Evolutionary conservation across 2,113 vertebrate species (phyloP), one percentile per base, ranked within the genome.

Genomic region (Rhodinocichla rosea): DNA sequence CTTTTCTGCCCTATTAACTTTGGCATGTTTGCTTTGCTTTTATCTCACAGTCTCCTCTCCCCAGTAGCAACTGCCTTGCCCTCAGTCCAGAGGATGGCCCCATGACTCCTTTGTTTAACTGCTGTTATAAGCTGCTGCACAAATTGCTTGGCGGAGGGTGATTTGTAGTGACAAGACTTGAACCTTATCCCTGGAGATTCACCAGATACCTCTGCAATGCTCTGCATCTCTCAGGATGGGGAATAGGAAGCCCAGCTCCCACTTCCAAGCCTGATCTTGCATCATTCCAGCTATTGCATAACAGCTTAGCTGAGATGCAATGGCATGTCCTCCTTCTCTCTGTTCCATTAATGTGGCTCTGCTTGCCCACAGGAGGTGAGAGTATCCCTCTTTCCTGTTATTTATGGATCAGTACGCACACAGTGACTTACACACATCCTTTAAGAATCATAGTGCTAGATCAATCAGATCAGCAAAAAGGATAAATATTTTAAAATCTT

Each of bases 121-220:
- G 95, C 97, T 97, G 97, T 96, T 98, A 92, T 97, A 97, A 96
- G 90, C 97, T 97, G 95, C 92, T 23, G 87, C 90, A 94, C 95
- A 96, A 96, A 97, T 96, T 97, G 85, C 97, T 97, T 95, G 92
- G 96, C 96, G 91, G 93, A 95, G 94, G 96, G 96, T 98, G 97
- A 98, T 98, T 97, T 98, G 98, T 97, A 98, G 97, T 96, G 97
- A 97, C 95, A 98, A 97, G 95, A 85, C 96, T 96, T 93, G 88
- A 86, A 94, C 96, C 95, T 97, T 97, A 97, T 98, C 95, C 96
- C 90, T 6, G 49, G 96, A 87, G 96, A 97, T 97, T 97, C 92
- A 96, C 96, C 97, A 97, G 96, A 97, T 97, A 97, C 97, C 92
- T 98, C 94, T 87, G 90, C 96, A 97, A 94, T 96, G 97, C 92